Percentiles rank a stretch among this genome's conserved stretches.
Conservation (phyloP, 2,797 vertebrate genomes). For the Clarias pachynema region DNA sequence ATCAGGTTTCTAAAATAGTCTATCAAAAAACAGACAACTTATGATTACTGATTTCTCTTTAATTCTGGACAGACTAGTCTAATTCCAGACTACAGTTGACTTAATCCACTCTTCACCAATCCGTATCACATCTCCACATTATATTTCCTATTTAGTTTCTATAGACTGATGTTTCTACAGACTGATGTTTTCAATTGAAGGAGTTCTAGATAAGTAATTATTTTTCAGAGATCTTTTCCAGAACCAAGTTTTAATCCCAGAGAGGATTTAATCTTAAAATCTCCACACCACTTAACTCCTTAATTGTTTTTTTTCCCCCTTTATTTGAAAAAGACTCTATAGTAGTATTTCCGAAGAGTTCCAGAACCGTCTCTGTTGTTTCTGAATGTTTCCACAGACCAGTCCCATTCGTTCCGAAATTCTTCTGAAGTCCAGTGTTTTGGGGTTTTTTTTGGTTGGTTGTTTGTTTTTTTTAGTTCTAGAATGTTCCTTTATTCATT, state of each 20-base stretch:
- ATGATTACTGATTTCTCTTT: not conserved
- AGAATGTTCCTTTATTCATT: not conserved
- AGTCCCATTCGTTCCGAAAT: not conserved
- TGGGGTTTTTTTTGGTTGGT: too few relatives aligned
- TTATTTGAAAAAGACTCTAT: not conserved
- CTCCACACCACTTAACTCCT: not conserved
- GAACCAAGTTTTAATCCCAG: not conserved
- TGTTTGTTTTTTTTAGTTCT: not conserved
- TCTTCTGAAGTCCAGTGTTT: not conserved
- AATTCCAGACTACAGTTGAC: not conserved
- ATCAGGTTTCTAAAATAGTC: not conserved
- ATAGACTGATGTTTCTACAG: not conserved
- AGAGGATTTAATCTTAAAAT: not conserved
- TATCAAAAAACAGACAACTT: not conserved
- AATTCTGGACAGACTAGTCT: not conserved
- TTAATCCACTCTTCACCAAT: not conserved
- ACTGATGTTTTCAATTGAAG: not conserved
- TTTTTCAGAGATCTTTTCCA: not conserved
- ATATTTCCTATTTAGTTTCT: not conserved
- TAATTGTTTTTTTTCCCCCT: not conserved
- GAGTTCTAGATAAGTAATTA: not conserved
- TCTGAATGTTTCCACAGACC: slow-evolving; percentile 4
- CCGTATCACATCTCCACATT: not conserved
- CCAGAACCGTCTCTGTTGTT: not conserved
- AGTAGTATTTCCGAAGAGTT: not conserved